phyloP scores from a whole-genome alignment of 2,888 invertebrate species.

The Diarsia brunnea region DNA sequence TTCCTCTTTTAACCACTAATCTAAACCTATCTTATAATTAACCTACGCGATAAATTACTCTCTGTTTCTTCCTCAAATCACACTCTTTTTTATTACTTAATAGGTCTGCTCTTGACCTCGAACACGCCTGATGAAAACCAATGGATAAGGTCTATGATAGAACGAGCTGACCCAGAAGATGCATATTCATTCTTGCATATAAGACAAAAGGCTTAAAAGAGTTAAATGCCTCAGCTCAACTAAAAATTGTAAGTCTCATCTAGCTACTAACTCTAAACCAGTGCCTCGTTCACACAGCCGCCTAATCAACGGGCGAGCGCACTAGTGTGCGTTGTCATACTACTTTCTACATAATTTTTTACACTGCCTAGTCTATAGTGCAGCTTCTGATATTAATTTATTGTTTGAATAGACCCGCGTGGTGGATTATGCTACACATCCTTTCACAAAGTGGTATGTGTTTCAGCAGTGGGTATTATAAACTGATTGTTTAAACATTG shows the following conservation, averaged over 20 bases:
- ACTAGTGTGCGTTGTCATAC: slow-evolving; percentile 83
- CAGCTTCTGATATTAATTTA: slow-evolving; percentile 50
- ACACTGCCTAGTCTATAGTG: slow-evolving; percentile 76
- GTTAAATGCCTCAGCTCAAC: neutral
- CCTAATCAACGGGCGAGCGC: slow-evolving; percentile 78
- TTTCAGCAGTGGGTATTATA: no score
- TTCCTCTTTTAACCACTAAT: no score
- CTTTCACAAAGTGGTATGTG: neutral
- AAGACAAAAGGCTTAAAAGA: no score
- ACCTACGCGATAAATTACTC: neutral
- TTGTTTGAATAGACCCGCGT: slow-evolving; percentile 7
- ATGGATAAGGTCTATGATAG: no score
- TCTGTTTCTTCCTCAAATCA: slow-evolving; percentile 1
- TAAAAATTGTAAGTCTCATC: slow-evolving; percentile 34
- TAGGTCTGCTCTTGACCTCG: no score
- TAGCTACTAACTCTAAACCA: slow-evolving; percentile 22
- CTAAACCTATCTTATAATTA: neutral
- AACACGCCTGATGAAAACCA: no score
- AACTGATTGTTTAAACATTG: slow-evolving; percentile 18
- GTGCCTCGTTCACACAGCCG: slow-evolving; percentile 69
- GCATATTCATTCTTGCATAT: no score
- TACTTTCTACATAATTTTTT: slow-evolving; percentile 89
- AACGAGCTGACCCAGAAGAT: no score
- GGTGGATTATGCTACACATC: neutral
- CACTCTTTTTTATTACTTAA: neutral